Percentiles rank a stretch among this genome's conserved stretches.
These are phyloP conservation scores for Ornithorhynchus anatinus DNA, from an alignment of 2,113 vertebrate species.

Conservation along the genomic window DNA sequence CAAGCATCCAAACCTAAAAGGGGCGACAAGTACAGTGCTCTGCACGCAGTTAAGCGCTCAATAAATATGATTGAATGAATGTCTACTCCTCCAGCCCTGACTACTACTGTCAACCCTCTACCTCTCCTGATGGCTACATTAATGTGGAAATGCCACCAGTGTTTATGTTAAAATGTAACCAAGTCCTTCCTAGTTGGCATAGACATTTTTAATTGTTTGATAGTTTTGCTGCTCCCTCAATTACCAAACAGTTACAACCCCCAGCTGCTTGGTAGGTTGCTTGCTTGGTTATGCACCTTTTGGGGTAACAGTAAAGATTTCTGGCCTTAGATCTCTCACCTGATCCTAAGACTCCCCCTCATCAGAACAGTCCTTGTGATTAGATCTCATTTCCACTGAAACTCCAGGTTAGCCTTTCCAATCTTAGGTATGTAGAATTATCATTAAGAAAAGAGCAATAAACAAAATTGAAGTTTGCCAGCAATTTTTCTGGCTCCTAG, in stretches of 20 bases:
- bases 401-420: constrained; percentile 28
- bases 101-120: neutral
- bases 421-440: neutral
- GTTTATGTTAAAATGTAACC: neutral
- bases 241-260: constrained; percentile 7
- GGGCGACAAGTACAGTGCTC: too few relatives aligned
- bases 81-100: neutral
- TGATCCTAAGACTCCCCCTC: constrained; percentile 25
- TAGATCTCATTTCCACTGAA: neutral
- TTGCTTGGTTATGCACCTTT: too few relatives aligned
- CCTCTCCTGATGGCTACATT: neutral
- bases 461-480: neutral
- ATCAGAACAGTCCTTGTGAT: neutral
- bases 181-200: neutral
- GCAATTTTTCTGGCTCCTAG: neutral
- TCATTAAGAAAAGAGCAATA: neutral
- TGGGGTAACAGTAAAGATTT: constrained; percentile 19
- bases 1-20: neutral
- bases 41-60: too few relatives aligned
- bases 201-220: constrained; percentile 22
- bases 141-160: too few relatives aligned
- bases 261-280: constrained; percentile 26
- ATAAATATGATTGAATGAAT: too few relatives aligned
- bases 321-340: constrained; percentile 33
- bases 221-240: constrained; percentile 6